These are phyloP conservation scores for Drosophila eohydei DNA, from an alignment of 2,888 invertebrate species.

Conservation along the genomic window DNA sequence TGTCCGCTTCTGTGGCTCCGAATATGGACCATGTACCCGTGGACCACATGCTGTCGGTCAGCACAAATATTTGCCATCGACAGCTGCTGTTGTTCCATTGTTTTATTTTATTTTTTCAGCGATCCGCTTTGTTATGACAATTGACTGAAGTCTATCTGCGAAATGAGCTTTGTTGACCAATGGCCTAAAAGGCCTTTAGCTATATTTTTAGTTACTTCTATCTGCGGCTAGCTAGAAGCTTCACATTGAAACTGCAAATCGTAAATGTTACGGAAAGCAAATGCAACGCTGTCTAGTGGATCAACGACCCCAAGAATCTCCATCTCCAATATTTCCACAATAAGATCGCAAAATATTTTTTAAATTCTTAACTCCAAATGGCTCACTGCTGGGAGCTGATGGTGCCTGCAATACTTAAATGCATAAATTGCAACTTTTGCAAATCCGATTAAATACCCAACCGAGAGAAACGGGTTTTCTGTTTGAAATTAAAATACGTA, in stretches of 20 bases:
- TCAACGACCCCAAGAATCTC: constrained; percentile 54
- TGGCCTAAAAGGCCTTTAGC: constrained; percentile 32
- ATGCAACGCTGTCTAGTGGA: constrained; percentile 22
- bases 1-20: constrained; percentile 22
- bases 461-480: constrained; percentile 62
- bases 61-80: constrained; percentile 69
- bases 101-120: constrained; percentile 7
- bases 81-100: constrained; percentile 42
- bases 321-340: constrained; percentile 5
- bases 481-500: constrained; percentile 48
- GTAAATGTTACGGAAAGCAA: constrained; percentile 46
- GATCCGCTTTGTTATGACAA: constrained; percentile 50
- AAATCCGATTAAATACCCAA: constrained; percentile 62
- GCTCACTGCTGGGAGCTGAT: constrained; percentile 50
- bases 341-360: background rate
- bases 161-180: constrained; percentile 36
- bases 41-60: constrained; percentile 70
- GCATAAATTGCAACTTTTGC: constrained; percentile 74
- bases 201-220: background rate
- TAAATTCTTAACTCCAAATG: constrained; percentile 10
- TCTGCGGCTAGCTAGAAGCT: background rate
- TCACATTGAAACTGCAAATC: constrained; percentile 27
- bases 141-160: constrained; percentile 45
- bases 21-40: constrained; percentile 18
- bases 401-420: constrained; percentile 50